Evolutionary conservation across 1,140 invertebrate species (phyloP).

Genomic region (Caerostris extrusa): DNA sequence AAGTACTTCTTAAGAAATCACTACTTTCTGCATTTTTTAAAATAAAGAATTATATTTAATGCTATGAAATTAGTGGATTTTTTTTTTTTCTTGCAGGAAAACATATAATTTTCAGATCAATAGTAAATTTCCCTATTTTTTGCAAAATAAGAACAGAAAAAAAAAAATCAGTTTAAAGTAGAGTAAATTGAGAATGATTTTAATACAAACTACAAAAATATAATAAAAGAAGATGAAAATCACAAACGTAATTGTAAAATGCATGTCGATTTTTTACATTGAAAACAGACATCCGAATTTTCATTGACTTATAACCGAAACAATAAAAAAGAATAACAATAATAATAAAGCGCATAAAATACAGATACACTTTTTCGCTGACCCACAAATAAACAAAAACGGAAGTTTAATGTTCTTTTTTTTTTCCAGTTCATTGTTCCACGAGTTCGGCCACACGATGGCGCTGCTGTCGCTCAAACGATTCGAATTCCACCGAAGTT

Average conservation of each 20-base stretch:
- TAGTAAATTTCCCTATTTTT: too few relatives aligned
- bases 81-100: background rate
- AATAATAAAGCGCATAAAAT: background rate
- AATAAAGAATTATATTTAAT: too few relatives aligned
- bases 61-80: background rate
- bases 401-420: background rate
- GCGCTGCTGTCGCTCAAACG: background rate
- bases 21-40: too few relatives aligned
- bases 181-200: background rate
- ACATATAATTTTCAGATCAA: background rate
- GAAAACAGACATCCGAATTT: conserved; percentile 15
- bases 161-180: background rate
- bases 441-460: background rate
- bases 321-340: background rate
- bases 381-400: conserved; percentile 56
- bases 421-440: conserved; percentile 64
- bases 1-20: too few relatives aligned
- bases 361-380: conserved; percentile 9
- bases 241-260: background rate
- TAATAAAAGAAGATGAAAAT: background rate
- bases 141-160: background rate
- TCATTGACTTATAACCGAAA: conserved; percentile 6
- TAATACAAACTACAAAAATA: too few relatives aligned
- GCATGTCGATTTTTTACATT: background rate
- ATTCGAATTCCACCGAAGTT: background rate